Evolutionary conservation across 2,888 invertebrate genomes (phyloP).

Genomic region (Incurvaria masculella): DNA sequence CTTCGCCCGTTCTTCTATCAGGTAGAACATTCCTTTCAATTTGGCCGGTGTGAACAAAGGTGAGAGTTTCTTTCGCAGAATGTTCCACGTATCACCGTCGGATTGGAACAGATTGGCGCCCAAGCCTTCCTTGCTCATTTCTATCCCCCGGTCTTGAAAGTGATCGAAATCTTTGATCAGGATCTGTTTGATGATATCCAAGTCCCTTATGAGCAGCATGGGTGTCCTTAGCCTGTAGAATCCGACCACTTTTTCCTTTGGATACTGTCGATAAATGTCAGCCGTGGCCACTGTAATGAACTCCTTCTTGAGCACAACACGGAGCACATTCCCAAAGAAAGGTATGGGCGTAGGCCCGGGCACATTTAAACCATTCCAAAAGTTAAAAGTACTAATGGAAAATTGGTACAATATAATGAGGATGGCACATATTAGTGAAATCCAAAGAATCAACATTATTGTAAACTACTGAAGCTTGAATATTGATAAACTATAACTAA

Average conservation of each 20-base stretch:
- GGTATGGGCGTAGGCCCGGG: not conserved
- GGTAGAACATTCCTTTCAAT: conserved; percentile 11
- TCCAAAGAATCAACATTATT: too few species aligned
- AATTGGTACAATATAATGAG: too few species aligned
- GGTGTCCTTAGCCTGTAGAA: not conserved
- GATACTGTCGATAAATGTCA: not conserved
- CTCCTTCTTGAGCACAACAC: not conserved
- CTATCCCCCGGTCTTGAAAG: conserved; percentile 7
- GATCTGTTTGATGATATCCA: conserved; percentile 5
- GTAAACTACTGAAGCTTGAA: too few species aligned
- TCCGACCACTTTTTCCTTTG: not conserved
- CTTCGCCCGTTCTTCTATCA: conserved; percentile 5
- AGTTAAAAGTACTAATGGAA: not conserved
- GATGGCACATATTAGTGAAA: too few species aligned
- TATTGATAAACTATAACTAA: too few species aligned
- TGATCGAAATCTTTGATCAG: conserved; percentile 8
- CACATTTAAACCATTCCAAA: not conserved
- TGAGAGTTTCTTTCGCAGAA: conserved; percentile 10
- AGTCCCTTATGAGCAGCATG: conserved; percentile 2
- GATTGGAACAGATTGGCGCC: conserved; percentile 7
- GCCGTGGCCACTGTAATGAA: not conserved
- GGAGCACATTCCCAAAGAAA: not conserved
- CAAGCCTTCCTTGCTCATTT: conserved; percentile 6
- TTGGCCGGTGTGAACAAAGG: conserved; percentile 13
- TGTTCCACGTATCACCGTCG: conserved; percentile 9